Evolutionary conservation across 2,797 vertebrate species (phyloP), one percentile per base, ranked within the genome.

Genomic region (Antennarius maculatus): DNA sequence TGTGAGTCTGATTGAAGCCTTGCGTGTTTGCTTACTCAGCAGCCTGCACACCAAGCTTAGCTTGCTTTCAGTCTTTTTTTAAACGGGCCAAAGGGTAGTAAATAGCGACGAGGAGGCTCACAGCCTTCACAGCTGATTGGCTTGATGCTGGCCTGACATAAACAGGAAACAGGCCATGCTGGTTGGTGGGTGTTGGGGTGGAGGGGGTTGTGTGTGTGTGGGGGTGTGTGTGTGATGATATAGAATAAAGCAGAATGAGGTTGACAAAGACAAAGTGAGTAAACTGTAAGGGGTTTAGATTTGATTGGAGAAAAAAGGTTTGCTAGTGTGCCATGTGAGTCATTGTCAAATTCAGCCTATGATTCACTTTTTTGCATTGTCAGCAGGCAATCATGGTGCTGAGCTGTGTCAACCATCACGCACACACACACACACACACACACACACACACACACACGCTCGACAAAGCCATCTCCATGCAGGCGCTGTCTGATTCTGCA

Each of bases 1-100:
- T 69, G 76, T 69, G 58, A 78, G 57, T 72, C 69, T 67, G 85
- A 83, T 78, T 74, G 71, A 63, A 72, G 83, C 74, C 81, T 83
- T 80, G 68, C 47, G 41, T 87, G 57, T 5, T 49, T 91, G 93
- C 93, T 94, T 93, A 94, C 88, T 95, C 94, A 95, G 94, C 94
- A 93, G 85, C 88, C 50, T 34, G 80, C 7, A 29, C 75, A 29
- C 75, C 63, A 18, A 52, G 86, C 90, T 90, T 80, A 78, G 68
- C 84, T 90, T 83, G 76, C 84, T 89, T 86, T 83, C 83, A 76
- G 83, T 77, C 82, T 85, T 82, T 91, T 89, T 90, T 87, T 92
- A 89, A 85, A 88, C 83, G 85, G 89, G 90, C 87, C 82, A 82
- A 87, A 82, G 89, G 84, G 88, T 87, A 91, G 91, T 92, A 94